These are phyloP conservation scores for Daboia siamensis DNA, from an alignment of 2,113 vertebrate genomes.

Conservation along the genomic window DNA sequence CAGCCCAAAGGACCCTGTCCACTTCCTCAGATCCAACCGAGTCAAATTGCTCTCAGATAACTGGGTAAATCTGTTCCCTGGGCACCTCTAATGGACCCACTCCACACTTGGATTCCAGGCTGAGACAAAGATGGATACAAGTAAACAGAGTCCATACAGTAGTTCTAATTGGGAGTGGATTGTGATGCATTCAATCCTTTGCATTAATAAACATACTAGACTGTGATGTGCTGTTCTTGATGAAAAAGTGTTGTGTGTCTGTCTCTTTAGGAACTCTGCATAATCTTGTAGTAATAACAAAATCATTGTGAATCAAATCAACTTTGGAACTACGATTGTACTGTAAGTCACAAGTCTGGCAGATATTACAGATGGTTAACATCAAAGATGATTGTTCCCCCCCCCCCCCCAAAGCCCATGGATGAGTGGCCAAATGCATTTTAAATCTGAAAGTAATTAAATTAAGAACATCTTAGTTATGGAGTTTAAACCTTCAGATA, in stretches of 20 bases:
- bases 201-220: neutral
- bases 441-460: neutral
- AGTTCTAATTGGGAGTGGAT: neutral
- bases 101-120: too few species aligned
- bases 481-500: neutral
- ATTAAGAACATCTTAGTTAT: neutral
- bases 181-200: neutral
- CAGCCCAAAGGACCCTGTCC: too few species aligned
- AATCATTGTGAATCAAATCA: neutral
- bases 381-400: neutral
- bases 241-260: neutral
- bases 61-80: too few species aligned
- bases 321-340: neutral
- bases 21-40: too few species aligned
- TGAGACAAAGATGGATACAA: too few species aligned
- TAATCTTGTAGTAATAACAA: neutral
- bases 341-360: neutral
- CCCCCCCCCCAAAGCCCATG: neutral
- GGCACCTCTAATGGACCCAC: too few species aligned
- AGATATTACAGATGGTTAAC: neutral
- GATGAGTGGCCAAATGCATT: neutral
- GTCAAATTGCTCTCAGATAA: too few species aligned
- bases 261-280: neutral
- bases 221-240: neutral
- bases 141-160: neutral